A percentile compares a stretch with the other conserved stretches of the same genome.
These are phyloP conservation scores for Leptinotarsa tumamoca DNA, from an alignment of 2,888 invertebrate species.

Conservation along the genomic window DNA sequence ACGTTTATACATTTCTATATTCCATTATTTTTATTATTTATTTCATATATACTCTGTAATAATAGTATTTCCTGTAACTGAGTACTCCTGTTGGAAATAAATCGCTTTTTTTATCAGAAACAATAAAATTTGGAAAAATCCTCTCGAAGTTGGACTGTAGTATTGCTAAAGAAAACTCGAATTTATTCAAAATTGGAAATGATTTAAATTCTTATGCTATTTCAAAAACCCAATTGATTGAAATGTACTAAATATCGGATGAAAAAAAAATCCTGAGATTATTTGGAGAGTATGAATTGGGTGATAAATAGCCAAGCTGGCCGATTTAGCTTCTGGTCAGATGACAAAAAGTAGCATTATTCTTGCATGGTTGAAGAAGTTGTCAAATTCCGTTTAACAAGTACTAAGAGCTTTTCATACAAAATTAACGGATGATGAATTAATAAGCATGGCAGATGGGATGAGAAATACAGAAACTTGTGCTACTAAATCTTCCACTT, in stretches of 20 bases:
- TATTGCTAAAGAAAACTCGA: neutral
- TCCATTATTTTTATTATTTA: too few species aligned
- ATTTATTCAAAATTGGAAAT: neutral
- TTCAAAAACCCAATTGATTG: neutral
- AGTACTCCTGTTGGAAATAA: too few species aligned
- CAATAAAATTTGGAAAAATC: slow-evolving; percentile 4
- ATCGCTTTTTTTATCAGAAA: neutral
- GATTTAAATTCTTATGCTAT: neutral
- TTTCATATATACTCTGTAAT: too few species aligned
- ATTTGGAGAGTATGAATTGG: neutral
- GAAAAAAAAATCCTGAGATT: neutral
- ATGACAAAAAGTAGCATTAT: slow-evolving; percentile 7
- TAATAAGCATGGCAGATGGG: neutral
- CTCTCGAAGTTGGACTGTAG: neutral
- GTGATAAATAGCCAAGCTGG: neutral
- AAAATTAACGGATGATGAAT: slow-evolving; percentile 8
- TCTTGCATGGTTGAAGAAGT: slow-evolving; percentile 4
- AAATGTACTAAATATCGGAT: neutral
- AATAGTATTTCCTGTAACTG: too few species aligned
- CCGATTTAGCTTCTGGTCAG: neutral
- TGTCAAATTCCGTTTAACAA: neutral
- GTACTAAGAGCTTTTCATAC: neutral
- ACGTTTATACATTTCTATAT: too few species aligned
- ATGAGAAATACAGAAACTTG: neutral
- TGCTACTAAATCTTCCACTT: neutral